Evolutionary conservation across 2,797 vertebrate genomes (phyloP).

Genomic region (Florisuga fusca): DNA sequence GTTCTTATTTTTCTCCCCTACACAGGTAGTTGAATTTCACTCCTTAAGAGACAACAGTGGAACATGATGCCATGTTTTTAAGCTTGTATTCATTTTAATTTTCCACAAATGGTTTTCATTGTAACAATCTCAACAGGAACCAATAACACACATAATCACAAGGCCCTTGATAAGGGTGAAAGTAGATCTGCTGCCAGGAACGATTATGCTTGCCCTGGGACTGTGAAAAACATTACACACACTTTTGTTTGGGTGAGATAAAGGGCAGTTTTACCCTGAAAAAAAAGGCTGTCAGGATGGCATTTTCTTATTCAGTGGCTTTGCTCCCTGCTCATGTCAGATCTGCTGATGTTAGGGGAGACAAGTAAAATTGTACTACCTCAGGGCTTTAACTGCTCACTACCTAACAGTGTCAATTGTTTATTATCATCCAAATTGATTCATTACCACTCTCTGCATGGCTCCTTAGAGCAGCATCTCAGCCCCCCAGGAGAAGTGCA

Average conservation of each 20-base stretch:
- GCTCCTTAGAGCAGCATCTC: not conserved
- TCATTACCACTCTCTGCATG: not conserved
- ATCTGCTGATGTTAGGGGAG: not conserved
- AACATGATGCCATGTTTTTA: not conserved
- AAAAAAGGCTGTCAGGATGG: not conserved
- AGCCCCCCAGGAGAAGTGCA: not conserved
- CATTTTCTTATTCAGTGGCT: not conserved
- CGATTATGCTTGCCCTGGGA: not conserved
- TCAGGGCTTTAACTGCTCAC: not conserved
- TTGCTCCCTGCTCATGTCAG: not conserved
- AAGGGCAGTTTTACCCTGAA: conserved; percentile 6
- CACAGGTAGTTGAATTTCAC: not conserved
- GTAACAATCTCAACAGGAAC: conserved; percentile 46
- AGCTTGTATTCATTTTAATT: conserved; percentile 43
- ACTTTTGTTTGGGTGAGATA: not conserved
- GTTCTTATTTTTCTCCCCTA: conserved; percentile 7
- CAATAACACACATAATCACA: conserved; percentile 11
- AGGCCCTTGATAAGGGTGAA: conserved; percentile 27
- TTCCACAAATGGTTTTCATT: conserved; percentile 24
- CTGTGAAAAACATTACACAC: not conserved
- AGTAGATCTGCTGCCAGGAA: conserved; percentile 16
- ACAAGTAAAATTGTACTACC: not conserved
- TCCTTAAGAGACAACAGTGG: not conserved
- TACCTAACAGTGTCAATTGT: not conserved
- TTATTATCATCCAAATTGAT: not conserved